Evolutionary conservation across 2,113 vertebrate species (phyloP).

Genomic region (Notothenia coriiceps): DNA sequence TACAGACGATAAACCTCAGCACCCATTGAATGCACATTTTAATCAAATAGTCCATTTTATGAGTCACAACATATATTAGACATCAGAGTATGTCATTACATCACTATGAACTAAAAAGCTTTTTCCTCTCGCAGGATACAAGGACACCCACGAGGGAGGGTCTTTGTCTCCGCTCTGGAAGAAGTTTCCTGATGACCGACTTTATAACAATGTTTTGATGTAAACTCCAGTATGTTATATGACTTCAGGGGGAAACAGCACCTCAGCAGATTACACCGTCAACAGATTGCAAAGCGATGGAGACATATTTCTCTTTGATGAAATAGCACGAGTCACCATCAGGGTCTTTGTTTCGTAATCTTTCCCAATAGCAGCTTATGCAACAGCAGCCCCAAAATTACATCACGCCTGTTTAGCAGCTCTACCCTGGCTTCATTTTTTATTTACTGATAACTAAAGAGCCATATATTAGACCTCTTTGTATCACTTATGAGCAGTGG

Average conservation of each 20-base stretch:
- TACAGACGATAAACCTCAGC: not conserved
- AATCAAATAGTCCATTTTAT: not conserved
- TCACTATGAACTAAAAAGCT: not conserved
- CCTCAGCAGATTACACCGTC: not conserved
- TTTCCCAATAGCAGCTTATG: slow-evolving; percentile 22
- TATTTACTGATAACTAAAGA: slow-evolving; percentile 35
- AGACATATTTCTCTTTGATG: slow-evolving; percentile 12
- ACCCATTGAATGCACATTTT: not conserved
- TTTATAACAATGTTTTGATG: not conserved
- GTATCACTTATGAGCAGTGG: slow-evolving; percentile 25
- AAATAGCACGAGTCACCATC: not conserved
- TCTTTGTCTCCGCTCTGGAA: not conserved
- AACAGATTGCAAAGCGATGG: slow-evolving; percentile 3
- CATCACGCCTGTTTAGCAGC: slow-evolving; percentile 22
- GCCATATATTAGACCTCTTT: slow-evolving; percentile 31
- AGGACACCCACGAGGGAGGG: not conserved
- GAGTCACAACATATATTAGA: slow-evolving; percentile 3
- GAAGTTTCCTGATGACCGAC: not conserved
- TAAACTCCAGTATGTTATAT: not conserved
- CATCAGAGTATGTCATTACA: slow-evolving; percentile 2
- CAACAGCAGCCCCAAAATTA: slow-evolving; percentile 13
- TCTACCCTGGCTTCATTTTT: slow-evolving; percentile 24
- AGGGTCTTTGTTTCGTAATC: slow-evolving; percentile 29
- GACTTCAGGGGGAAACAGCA: not conserved
- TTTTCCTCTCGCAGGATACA: not conserved